Conservation (phyloP, 2,888 invertebrate genomes). For the Anthophora plumipes region DNA sequence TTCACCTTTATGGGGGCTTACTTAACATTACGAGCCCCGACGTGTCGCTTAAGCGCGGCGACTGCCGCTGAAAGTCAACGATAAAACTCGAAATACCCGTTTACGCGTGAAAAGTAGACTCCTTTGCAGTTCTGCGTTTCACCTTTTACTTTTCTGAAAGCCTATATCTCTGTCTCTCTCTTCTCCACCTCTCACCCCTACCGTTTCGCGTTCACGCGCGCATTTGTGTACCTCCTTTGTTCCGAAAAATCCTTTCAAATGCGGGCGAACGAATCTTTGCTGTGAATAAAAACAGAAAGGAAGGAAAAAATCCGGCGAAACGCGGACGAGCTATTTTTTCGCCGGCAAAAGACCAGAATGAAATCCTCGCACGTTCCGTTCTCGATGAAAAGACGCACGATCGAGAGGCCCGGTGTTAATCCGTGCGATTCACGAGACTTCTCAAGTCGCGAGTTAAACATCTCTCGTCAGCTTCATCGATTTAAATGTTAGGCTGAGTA, state of each 20-base stretch:
- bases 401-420: slow-evolving; percentile 40
- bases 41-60: slow-evolving; percentile 2
- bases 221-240: background rate
- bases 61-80: slow-evolving; percentile 17
- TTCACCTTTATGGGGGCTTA: background rate
- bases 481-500: slow-evolving; percentile 18
- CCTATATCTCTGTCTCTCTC: too few relatives aligned
- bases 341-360: background rate
- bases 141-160: slow-evolving; percentile 42
- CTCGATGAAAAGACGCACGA: background rate
- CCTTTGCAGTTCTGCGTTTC: slow-evolving; percentile 10
- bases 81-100: slow-evolving; percentile 34
- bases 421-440: slow-evolving; percentile 6
- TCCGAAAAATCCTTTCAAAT: slow-evolving; percentile 31
- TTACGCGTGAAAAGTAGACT: slow-evolving; percentile 27
- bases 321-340: background rate
- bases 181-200: background rate
- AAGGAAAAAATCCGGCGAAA: background rate
- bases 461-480: too few relatives aligned
- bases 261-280: background rate
- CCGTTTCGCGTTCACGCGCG: background rate
- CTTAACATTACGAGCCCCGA: slow-evolving; percentile 6
- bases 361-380: slow-evolving; percentile 2
- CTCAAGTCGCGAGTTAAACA: slow-evolving; percentile 27
- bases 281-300: background rate